phyloP scores from a whole-genome alignment of 2,113 vertebrate species.

The Sigmodon hispidus region DNA sequence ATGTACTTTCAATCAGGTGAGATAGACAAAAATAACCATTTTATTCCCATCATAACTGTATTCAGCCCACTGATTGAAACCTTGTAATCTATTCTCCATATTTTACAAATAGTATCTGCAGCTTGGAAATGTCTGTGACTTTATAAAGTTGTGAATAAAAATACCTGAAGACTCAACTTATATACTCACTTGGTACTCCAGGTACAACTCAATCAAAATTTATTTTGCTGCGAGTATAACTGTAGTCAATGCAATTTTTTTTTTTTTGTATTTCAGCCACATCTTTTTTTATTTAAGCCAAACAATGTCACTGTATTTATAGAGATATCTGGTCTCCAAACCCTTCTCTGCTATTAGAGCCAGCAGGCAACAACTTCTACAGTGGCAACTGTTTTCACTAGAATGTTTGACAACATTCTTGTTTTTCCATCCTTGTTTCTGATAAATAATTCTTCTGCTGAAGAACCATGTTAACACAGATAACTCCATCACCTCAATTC shows the following conservation, averaged over 20 bases:
- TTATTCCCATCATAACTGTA: not conserved
- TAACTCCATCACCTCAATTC: not conserved
- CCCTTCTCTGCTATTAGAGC: not conserved
- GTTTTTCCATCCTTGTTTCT: not conserved
- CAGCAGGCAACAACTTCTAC: not conserved
- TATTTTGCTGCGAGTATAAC: not conserved
- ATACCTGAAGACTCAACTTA: not conserved
- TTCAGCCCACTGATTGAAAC: not conserved
- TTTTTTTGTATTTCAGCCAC: not conserved
- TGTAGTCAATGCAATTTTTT: not conserved
- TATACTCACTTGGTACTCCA: not conserved
- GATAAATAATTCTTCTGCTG: not conserved
- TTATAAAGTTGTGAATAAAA: not conserved
- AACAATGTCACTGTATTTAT: not conserved
- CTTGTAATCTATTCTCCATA: not conserved
- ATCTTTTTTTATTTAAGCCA: not conserved
- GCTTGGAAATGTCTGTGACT: not conserved
- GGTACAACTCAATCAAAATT: not conserved
- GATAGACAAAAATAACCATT: not conserved
- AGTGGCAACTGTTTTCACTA: not conserved
- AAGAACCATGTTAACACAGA: not conserved
- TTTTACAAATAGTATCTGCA: slow-evolving; percentile 15
- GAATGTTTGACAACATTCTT: not conserved
- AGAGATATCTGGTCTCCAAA: not conserved
- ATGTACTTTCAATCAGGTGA: not conserved